phyloP scores from a whole-genome alignment of 2,113 vertebrate species.

The Vidua macroura region DNA sequence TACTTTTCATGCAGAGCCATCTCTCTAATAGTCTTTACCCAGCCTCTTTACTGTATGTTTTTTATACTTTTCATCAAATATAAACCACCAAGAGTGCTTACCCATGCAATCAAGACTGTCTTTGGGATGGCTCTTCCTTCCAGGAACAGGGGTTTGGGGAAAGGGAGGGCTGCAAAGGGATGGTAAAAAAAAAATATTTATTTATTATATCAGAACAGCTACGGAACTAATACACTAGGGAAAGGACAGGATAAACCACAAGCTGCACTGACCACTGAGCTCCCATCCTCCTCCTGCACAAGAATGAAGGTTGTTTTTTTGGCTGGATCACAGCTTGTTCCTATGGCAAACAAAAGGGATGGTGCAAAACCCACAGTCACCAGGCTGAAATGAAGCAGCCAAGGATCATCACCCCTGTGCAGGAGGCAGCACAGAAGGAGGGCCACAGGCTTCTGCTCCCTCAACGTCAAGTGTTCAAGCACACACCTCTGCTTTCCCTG shows the following conservation, averaged over 20 bases:
- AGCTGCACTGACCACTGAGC: not conserved
- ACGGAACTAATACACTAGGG: not conserved
- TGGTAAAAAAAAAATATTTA: fast-evolving
- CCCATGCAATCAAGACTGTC: constrained; percentile 69
- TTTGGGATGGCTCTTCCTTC: constrained; percentile 68
- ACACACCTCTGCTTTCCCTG: not conserved
- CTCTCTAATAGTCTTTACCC: not conserved
- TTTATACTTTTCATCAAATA: not conserved
- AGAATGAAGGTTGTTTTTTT: not conserved
- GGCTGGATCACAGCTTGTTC: not conserved
- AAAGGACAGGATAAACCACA: not conserved
- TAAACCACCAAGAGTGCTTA: constrained; percentile 18
- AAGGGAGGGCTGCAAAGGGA: constrained; percentile 59
- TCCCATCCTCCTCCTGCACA: not conserved
- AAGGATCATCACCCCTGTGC: not conserved
- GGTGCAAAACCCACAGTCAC: not conserved
- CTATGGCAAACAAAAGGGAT: not conserved
- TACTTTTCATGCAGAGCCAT: not conserved
- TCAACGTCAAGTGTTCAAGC: fast-evolving
- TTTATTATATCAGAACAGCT: not conserved
- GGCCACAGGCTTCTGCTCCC: not conserved
- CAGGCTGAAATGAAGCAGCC: not conserved
- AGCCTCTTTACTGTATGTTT: not conserved
- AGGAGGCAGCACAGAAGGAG: not conserved
- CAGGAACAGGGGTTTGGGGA: constrained; percentile 65